Base-by-base conservation (phyloP, 2,113 vertebrate species). In the Edolisoma coerulescens region DNA sequence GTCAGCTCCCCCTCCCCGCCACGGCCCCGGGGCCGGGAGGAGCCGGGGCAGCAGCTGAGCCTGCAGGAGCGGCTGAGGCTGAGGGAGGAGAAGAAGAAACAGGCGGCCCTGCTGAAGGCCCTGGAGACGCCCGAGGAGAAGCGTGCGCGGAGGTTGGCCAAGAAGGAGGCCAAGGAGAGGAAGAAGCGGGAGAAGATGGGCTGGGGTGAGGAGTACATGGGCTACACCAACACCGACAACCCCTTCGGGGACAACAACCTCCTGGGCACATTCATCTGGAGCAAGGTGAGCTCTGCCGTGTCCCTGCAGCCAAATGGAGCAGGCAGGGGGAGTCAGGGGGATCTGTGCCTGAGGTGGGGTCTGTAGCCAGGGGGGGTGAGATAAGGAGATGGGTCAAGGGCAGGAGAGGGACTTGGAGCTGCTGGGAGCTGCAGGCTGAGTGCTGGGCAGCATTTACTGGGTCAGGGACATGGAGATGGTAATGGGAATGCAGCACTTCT, bases 191-290 rank as follows among this genome's bases (percentile, higher is more conserved):
- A 99, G 97, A 99, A 99, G 97, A 99, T 99, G 99, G 99, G 99
- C 32, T 99, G 99, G 99, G 99, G 99, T 10, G 99, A 99, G 92
- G 99, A 99, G 92, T 99, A 99, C 93, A 99, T 99, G 99, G 99
- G 99, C 20, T 99, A 99, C 96, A 99, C 99, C 78, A 99, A 99
- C 56, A 99, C 99, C 0, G 99, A 99, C 97, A 99, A 99, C 93
- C 99, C 99, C 6, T 99, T 99, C 6, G 99, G 99, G 3, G 99
- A 99, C 97, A 99, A 99, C 97, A 99, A 99, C 95, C 97, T 99
- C 27, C 96, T 99, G 50, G 99, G 99, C 39, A 99, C 99, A 32
- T 99, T 99, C 92, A 99, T 99, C 93, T 99, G 99, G 99, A 99
- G 98, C 96, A 99, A 99, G 98, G 99, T 99, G 80, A 97, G 97